These are phyloP conservation scores for Hipposideros larvatus DNA, from an alignment of 2,797 vertebrate genomes.

Conservation along the genomic window DNA sequence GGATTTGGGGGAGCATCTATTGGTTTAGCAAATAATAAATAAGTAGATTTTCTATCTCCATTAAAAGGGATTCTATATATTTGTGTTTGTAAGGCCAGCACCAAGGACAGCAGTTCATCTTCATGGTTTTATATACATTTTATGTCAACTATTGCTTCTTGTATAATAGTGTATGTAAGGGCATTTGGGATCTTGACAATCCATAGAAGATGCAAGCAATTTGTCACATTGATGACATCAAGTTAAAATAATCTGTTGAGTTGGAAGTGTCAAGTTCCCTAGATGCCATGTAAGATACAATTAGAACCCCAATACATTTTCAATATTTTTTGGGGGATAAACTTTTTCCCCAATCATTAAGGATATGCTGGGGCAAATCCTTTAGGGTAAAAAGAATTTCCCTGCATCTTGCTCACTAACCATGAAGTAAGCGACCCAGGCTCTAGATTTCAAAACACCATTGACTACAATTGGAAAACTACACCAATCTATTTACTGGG, in stretches of 20 bases:
- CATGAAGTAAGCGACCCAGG: not conserved
- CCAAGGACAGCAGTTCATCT: not conserved
- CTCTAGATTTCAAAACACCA: not conserved
- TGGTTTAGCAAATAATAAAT: not conserved
- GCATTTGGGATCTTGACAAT: not conserved
- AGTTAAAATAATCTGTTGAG: not conserved
- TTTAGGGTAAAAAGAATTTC: not conserved
- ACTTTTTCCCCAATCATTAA: not conserved
- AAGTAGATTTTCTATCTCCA: not conserved
- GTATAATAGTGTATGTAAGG: not conserved
- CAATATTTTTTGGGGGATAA: not conserved
- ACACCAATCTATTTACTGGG: not conserved
- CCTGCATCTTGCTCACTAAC: fast-evolving
- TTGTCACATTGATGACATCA: not conserved
- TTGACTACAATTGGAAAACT: not conserved
- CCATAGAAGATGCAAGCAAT: not conserved
- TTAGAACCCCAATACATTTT: not conserved
- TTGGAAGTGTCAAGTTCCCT: not conserved
- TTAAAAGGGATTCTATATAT: not conserved
- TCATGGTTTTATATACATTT: not conserved
- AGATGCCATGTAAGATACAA: not conserved
- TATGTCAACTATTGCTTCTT: not conserved
- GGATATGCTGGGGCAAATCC: not conserved
- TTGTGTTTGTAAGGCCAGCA: not conserved
- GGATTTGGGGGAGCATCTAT: not conserved